Percentiles rank a stretch among this genome's conserved stretches.
Conservation (phyloP, 1,140 invertebrate genomes). For the Zaprionus taronus region DNA sequence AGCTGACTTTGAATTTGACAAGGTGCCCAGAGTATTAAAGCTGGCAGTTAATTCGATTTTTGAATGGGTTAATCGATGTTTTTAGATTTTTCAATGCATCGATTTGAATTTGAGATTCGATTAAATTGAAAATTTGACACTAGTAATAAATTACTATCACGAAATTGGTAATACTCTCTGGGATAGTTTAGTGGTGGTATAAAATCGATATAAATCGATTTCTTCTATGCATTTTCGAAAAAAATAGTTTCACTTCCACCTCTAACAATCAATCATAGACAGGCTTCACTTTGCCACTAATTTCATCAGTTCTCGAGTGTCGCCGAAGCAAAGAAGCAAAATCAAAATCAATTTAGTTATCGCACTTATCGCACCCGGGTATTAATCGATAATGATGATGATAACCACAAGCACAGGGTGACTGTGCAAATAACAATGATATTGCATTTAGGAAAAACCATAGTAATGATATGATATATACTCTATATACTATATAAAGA, state of each 20-base stretch:
- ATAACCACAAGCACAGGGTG: background rate
- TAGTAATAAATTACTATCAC: too few relatives aligned
- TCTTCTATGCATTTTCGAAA: too few relatives aligned
- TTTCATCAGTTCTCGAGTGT: conserved; percentile 15
- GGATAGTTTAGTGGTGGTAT: too few relatives aligned
- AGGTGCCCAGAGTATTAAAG: too few relatives aligned
- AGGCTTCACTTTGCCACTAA: conserved; percentile 5
- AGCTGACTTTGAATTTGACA: background rate
- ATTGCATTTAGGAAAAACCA: conserved; percentile 62
- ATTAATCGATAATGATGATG: conserved; percentile 3
- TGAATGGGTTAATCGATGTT: too few relatives aligned
- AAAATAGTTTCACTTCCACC: too few relatives aligned
- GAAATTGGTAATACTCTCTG: too few relatives aligned
- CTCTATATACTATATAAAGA: conserved; percentile 24
- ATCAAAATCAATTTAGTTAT: conserved; percentile 53
- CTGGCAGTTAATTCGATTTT: too few relatives aligned
- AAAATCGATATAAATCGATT: too few relatives aligned
- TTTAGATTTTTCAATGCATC: too few relatives aligned
- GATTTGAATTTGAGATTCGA: too few relatives aligned
- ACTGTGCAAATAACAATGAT: conserved; percentile 44
- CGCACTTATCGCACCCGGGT: conserved; percentile 37
- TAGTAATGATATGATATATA: conserved; percentile 53
- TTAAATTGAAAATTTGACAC: too few relatives aligned
- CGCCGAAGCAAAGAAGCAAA: background rate
- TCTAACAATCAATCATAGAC: background rate